Conservation (phyloP, 2,113 vertebrate genomes). For the Mirounga angustirostris region DNA sequence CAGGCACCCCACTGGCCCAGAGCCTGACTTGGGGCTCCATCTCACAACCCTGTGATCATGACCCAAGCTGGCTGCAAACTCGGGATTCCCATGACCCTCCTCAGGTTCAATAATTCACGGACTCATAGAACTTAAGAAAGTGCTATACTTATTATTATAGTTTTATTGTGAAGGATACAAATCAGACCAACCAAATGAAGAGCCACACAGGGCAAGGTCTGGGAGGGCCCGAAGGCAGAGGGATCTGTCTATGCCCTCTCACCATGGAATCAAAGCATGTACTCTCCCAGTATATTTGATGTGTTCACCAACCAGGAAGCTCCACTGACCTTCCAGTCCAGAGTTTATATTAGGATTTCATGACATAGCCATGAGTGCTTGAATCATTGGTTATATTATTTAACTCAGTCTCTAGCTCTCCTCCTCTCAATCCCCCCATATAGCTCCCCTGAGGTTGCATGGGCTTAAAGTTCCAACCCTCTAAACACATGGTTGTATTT, state of each 20-base stretch:
- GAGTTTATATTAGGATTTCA: not conserved
- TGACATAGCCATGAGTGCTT: not conserved
- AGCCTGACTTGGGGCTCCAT: not conserved
- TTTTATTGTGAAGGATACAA: not conserved
- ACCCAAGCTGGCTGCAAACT: not conserved
- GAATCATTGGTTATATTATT: not conserved
- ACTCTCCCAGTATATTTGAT: fast-evolving
- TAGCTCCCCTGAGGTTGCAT: not conserved
- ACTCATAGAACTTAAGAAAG: not conserved
- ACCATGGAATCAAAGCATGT: not conserved
- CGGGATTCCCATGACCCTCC: not conserved
- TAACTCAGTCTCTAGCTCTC: not conserved
- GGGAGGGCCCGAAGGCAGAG: not conserved
- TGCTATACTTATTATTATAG: not conserved
- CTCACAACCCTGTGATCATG: not conserved
- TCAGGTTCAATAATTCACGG: not conserved
- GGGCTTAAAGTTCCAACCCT: not conserved
- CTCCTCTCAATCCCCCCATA: too few relatives aligned
- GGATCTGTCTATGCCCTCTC: not conserved
- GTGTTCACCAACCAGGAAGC: not conserved
- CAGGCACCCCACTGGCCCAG: not conserved
- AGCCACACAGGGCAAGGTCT: not conserved
- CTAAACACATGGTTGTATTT: not conserved
- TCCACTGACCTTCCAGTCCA: not conserved
- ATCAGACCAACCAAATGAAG: not conserved